These are phyloP conservation scores for Sanderia malayensis DNA, from an alignment of 30 jellyfish, hydroid and myxozoan species.

Conservation along the genomic window DNA sequence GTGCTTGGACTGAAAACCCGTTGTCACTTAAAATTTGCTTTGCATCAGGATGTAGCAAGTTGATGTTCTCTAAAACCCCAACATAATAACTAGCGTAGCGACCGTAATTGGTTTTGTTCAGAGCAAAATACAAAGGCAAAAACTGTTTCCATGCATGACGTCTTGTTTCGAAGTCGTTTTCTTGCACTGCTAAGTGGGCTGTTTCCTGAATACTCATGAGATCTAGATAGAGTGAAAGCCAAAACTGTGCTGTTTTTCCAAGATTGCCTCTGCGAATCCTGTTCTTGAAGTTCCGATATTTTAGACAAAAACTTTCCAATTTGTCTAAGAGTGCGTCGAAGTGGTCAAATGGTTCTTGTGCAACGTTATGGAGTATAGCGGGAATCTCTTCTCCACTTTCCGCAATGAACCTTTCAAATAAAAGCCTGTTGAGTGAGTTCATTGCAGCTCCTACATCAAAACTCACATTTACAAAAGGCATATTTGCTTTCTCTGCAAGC, in stretches of 20 bases:
- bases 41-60: conserved; percentile 18
- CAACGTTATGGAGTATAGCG: conserved; percentile 5
- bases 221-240: conserved; percentile 27
- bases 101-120: conserved; percentile 37
- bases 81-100: conserved; percentile 36
- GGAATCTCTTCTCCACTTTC: conserved; percentile 15
- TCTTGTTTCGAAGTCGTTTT: conserved; percentile 14
- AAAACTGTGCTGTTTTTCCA: conserved; percentile 25
- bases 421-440: not conserved
- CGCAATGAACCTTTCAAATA: conserved; percentile 12
- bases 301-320: conserved; percentile 1
- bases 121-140: conserved; percentile 26
- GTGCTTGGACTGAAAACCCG: conserved; percentile 34
- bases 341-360: conserved; percentile 5
- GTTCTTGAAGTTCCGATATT: conserved; percentile 2
- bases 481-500: conserved; percentile 23
- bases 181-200: conserved; percentile 39
- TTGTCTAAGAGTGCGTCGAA: not conserved
- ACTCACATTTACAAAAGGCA: conserved; percentile 40
- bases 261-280: conserved; percentile 25
- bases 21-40: not conserved
- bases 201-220: conserved; percentile 7
- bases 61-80: conserved; percentile 15
- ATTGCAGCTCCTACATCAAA: conserved; percentile 2
- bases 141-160: conserved; percentile 22